Evolutionary conservation across 1,140 invertebrate genomes (phyloP).

Genomic region (Leptinotarsa undecemlineata): DNA sequence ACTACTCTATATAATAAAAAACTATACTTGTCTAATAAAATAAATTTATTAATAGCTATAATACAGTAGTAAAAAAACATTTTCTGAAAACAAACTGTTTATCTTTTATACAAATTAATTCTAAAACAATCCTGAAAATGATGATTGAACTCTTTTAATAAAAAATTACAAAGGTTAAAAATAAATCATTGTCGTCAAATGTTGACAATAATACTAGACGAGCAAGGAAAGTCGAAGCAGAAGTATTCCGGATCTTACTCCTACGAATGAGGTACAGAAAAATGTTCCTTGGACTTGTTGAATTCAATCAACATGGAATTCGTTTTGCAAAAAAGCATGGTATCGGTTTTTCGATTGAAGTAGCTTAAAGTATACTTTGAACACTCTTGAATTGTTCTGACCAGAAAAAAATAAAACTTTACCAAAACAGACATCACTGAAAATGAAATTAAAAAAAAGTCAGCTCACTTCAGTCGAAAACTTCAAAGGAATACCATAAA

Average conservation of each 20-base stretch:
- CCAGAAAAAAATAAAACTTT: too few relatives aligned
- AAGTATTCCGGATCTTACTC: not conserved
- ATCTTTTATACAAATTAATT: not conserved
- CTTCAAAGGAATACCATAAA: too few relatives aligned
- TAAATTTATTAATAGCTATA: conserved; percentile 6
- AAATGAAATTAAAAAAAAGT: too few relatives aligned
- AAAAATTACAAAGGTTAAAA: not conserved
- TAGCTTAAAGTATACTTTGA: too few relatives aligned
- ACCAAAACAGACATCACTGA: too few relatives aligned
- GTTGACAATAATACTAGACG: not conserved
- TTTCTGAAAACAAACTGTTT: not conserved
- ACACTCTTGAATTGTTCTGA: too few relatives aligned
- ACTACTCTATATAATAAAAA: not conserved
- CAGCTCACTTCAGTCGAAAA: too few relatives aligned
- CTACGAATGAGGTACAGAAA: too few relatives aligned
- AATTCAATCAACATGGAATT: too few relatives aligned
- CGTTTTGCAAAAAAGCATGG: too few relatives aligned
- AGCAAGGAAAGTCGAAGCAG: not conserved
- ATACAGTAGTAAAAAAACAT: conserved; percentile 1
- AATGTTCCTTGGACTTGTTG: too few relatives aligned
- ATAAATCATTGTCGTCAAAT: not conserved
- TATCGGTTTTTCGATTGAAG: too few relatives aligned
- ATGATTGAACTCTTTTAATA: conserved; percentile 7
- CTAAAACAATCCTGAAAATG: not conserved
- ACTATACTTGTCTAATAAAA: conserved; percentile 1